phyloP scores from a whole-genome alignment of 1,140 invertebrate genomes.

The Dreissena rostriformis region DNA sequence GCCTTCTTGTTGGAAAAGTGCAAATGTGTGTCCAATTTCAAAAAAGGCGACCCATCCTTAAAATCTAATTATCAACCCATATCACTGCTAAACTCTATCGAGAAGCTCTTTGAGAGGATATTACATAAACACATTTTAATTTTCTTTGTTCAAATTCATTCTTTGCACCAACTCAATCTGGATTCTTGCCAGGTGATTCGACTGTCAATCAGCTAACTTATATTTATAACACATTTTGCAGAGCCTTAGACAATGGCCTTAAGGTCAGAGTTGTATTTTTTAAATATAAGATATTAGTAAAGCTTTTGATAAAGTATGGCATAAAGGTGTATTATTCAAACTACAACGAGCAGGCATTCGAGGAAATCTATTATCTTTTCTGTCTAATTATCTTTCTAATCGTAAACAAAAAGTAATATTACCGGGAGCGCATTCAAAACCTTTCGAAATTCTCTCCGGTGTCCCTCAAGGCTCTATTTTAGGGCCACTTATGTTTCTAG shows the following conservation, averaged over 20 bases:
- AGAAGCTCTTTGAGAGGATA: constrained; percentile 37
- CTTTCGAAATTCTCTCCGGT: too few species aligned
- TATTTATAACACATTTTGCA: constrained; percentile 33
- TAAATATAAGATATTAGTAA: constrained; percentile 39
- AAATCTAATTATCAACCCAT: constrained; percentile 40
- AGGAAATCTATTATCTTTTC: constrained; percentile 2
- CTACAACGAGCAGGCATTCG: constrained; percentile 4
- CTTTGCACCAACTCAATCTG: constrained; percentile 25
- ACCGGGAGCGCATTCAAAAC: neutral
- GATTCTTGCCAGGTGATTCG: constrained; percentile 27
- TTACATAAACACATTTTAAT: constrained; percentile 52
- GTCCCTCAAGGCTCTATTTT: too few species aligned
- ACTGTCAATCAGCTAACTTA: constrained; percentile 24
- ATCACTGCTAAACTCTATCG: constrained; percentile 25
- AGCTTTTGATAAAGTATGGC: constrained; percentile 31
- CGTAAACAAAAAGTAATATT: constrained; percentile 20
- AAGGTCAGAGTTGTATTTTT: constrained; percentile 32
- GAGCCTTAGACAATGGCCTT: constrained; percentile 10
- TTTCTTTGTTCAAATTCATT: constrained; percentile 14
- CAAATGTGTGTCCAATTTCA: constrained; percentile 16
- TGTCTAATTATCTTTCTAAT: constrained; percentile 20
- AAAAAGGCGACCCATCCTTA: constrained; percentile 4
- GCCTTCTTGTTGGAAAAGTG: constrained; percentile 19
- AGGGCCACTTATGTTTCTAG: too few species aligned
- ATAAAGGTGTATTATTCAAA: constrained; percentile 37